Base-by-base conservation (phyloP, 1,140 invertebrate genomes). In the Daktulosphaira vitifoliae region DNA sequence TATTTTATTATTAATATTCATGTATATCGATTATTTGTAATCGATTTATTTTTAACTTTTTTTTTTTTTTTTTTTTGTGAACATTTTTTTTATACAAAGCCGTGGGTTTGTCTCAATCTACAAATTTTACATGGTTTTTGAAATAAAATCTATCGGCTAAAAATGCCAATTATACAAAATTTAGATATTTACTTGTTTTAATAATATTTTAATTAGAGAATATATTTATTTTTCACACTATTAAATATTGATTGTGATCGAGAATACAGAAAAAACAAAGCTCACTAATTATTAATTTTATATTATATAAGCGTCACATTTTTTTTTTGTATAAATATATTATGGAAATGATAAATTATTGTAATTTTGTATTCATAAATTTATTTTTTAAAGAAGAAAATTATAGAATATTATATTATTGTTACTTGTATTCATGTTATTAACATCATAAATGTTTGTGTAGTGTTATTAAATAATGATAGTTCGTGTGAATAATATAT, bases 281-380 rank as follows among this genome's bases (percentile, higher is more conserved):
- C 56, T 62, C 56, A 62, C 56, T 62, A 22, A 62, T 46, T 18
- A 59, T 33, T 25, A 62, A 46, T 26, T 18, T 56, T 62, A n/a
- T 48, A 62, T 6, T 29, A 13, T 22, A 7, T 62, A 62, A 62
- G 16, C 29, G 56, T 62, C 42, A 48, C 42, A 8, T 15, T 20
- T 38, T 25, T 38, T 54, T 23, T 56, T 56, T 20, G 18, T 48
- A 20, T 48, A 4, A 18, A 4, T 48, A 48, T 48, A 18, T 29
- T 11, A 62, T 62, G 25, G 20, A 62, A n/a, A 20, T 25, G 29
- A 26, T 29, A 46, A 46, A 62, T 48, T 33, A 46, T 62, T 46
- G 42, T 62, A 48, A 62, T 62, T 62, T 62, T 62, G 42, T 62
- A 48, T 46, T 23, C 56, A 22, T 46, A 29, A 3, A 48, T 46